Base-by-base conservation (phyloP, 2,797 vertebrate genomes). In the Uromys caudimaculatus region DNA sequence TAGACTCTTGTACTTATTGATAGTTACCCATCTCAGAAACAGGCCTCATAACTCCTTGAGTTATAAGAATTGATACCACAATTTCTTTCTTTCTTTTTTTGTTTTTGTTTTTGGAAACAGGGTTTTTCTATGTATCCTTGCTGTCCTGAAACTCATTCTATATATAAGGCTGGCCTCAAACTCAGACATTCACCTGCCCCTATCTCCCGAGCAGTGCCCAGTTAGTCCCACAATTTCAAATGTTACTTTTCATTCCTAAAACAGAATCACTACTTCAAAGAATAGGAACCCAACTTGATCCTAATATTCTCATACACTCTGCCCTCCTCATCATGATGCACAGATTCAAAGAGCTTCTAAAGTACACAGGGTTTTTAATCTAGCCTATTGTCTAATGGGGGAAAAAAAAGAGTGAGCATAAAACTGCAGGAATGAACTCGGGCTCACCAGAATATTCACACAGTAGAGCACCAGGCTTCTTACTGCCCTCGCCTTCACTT, bases 401-500 rank as follows among this genome's bases (percentile, higher is more conserved):
- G 9, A 1, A 84, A 91, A 56, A 0, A 35, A 3, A 14, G 1
- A 73, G 13, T n/a, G 32, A 69, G n/a, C 69, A 89, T 27, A 24
- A 27, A 84, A 69, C 12, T n/a, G 16, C 35, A 23, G 67, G 47
- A 23, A 54, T n/a, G 12, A 4, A 29, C 54, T 62, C 64, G 21
- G 29, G 69, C 14, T 60, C 38, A 13, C 0, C 14, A 21, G 5
- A 3, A n/a, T 21, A 23, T 1, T 1, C 17, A 13, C 47, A 1
- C 11, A 14, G 6, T 14, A 24, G 35, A 21, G 14, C 1, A 0
- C 11, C 0, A 67, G 12, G 32, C 0, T 2, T 7, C 6, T 19
- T 3, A 35, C 91, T 27, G 41, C 67, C 54, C 47, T 10, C 1
- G 1, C 44, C 27, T 76, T 38, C 29, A 1, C 3, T 47, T 35